These are phyloP conservation scores for Palaemon carinicauda DNA, from an alignment of 1,140 invertebrate species.

Conservation along the genomic window DNA sequence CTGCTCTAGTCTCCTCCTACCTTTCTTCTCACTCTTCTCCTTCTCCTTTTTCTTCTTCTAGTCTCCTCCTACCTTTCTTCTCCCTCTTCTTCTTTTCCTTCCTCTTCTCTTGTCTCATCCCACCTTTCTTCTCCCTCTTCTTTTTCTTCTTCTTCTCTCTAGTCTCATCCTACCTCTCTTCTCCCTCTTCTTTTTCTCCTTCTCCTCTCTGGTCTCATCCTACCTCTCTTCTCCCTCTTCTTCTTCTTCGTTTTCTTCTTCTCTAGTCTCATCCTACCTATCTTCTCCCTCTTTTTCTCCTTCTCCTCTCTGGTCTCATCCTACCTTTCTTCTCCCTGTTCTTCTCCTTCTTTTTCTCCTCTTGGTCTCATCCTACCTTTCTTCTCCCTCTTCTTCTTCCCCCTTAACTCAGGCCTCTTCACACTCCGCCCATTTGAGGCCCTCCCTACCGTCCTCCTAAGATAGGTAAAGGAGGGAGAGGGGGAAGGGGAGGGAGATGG, in stretches of 20 bases:
- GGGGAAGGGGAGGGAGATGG: background rate
- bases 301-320: background rate
- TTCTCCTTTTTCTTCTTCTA: too few relatives aligned
- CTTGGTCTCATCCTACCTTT: background rate
- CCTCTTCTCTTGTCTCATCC: too few relatives aligned
- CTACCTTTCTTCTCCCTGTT: background rate
- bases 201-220: too few relatives aligned
- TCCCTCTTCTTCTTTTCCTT: too few relatives aligned
- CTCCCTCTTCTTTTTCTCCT: background rate
- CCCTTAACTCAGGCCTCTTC: background rate
- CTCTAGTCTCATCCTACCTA: background rate
- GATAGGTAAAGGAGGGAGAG: background rate
- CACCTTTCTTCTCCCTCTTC: background rate
- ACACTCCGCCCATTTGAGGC: background rate
- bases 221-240: background rate
- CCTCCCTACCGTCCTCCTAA: too few relatives aligned
- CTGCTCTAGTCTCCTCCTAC: too few relatives aligned
- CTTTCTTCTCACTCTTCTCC: too few relatives aligned
- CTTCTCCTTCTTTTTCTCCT: background rate
- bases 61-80: too few relatives aligned
- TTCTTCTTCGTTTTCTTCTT: background rate
- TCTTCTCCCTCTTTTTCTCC: background rate
- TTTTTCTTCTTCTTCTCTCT: background rate
- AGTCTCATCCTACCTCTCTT: background rate
- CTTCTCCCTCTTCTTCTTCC: background rate